Conservation (phyloP, 2,888 invertebrate genomes). For the Leptopilina myrica region DNA sequence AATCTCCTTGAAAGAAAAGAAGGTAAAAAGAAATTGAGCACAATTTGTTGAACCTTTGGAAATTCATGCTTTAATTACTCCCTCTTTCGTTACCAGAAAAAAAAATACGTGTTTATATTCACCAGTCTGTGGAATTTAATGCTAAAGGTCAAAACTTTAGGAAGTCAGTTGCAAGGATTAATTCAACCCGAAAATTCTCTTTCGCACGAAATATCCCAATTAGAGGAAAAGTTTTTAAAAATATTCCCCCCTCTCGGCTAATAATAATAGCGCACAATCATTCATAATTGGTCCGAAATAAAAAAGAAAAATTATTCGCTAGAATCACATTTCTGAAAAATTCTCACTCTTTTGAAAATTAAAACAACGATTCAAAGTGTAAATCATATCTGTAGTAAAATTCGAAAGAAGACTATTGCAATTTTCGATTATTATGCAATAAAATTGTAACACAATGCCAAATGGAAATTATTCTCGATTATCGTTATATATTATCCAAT, state of each 20-base stretch:
- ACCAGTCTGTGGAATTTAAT: not conserved
- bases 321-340: no score
- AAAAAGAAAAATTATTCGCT: no score
- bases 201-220: not conserved
- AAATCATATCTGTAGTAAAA: no score
- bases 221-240: not conserved
- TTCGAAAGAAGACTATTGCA: no score
- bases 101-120: not conserved
- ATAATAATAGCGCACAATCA: not conserved
- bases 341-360: no score
- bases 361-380: no score
- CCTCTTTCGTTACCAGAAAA: no score
- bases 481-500: conserved; percentile 7
- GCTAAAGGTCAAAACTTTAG: not conserved
- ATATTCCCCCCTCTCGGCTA: not conserved
- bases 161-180: not conserved
- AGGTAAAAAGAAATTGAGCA: not conserved
- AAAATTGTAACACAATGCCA: not conserved
- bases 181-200: not conserved
- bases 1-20: not conserved
- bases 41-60: not conserved
- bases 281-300: no score
- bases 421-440: no score
- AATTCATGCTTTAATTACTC: conserved; percentile 17
- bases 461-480: conserved; percentile 20